phyloP scores from a whole-genome alignment of 2,113 vertebrate species.

The Notarius lentiginosus region DNA sequence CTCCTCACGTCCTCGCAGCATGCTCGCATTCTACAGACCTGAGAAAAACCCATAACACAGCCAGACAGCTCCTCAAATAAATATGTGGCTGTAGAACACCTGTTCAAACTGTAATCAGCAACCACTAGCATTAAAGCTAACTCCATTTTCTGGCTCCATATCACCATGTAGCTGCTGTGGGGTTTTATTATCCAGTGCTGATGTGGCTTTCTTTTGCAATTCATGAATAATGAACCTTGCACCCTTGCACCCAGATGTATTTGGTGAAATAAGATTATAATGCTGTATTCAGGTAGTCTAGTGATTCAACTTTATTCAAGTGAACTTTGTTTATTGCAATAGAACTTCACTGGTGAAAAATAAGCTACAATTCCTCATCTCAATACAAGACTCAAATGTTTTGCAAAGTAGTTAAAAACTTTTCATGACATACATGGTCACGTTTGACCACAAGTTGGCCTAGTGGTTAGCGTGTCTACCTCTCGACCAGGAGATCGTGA shows the following conservation, averaged over 20 bases:
- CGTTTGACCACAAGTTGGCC: neutral
- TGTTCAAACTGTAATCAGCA: slow-evolving; percentile 39
- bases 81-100: slow-evolving; percentile 33
- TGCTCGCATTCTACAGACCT: slow-evolving; percentile 1
- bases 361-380: neutral
- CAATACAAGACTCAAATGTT: neutral
- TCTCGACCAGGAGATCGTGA: too few species aligned
- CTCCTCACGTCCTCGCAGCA: slow-evolving; percentile 43
- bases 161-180: neutral
- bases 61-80: slow-evolving; percentile 23
- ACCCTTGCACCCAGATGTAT: neutral
- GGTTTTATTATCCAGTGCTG: slow-evolving; percentile 5
- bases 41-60: slow-evolving; percentile 30
- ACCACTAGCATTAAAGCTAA: neutral
- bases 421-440: neutral
- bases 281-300: neutral
- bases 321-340: neutral
- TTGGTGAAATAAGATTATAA: slow-evolving; percentile 6
- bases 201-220: neutral
- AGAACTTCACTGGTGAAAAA: neutral
- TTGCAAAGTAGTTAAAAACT: neutral
- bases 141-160: neutral
- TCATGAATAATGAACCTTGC: neutral
- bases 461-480: too few species aligned
- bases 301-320: neutral